These are phyloP conservation scores for Nesidiocoris tenuis DNA, from an alignment of 2,888 invertebrate species.

Conservation along the genomic window DNA sequence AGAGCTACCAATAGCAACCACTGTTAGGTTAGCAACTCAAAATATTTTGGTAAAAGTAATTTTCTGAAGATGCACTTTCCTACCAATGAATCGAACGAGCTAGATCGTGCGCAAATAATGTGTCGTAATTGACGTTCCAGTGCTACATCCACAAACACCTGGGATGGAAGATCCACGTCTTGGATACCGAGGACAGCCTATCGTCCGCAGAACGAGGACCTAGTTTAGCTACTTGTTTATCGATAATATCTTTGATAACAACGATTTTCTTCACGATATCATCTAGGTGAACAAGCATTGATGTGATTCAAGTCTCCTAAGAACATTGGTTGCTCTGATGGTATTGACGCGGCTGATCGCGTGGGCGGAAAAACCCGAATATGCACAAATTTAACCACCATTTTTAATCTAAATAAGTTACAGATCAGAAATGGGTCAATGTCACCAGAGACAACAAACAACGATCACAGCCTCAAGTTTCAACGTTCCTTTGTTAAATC, in stretches of 20 bases:
- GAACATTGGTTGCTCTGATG: background rate
- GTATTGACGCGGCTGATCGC: background rate
- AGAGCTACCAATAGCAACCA: no score
- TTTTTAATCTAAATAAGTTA: no score
- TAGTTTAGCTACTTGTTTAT: constrained; percentile 28
- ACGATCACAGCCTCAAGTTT: no score
- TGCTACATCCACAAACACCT: constrained; percentile 89
- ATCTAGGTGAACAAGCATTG: constrained; percentile 31
- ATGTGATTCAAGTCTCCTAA: constrained; percentile 2
- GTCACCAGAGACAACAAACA: no score
- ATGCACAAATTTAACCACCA: background rate
- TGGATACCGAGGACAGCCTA: constrained; percentile 59
- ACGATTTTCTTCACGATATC: constrained; percentile 7
- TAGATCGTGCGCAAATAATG: background rate
- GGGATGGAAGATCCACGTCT: constrained; percentile 90
- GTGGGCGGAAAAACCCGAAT: no score
- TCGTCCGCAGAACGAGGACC: constrained; percentile 25
- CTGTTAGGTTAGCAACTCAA: no score
- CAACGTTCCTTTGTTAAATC: no score
- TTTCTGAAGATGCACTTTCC: no score
- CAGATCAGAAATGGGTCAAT: no score
- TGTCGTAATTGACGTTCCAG: constrained; percentile 58
- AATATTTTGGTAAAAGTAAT: no score
- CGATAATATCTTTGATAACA: background rate
- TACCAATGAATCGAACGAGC: background rate